These are phyloP conservation scores for Marmota monax DNA, from an alignment of 2,113 vertebrate species.

Conservation along the genomic window DNA sequence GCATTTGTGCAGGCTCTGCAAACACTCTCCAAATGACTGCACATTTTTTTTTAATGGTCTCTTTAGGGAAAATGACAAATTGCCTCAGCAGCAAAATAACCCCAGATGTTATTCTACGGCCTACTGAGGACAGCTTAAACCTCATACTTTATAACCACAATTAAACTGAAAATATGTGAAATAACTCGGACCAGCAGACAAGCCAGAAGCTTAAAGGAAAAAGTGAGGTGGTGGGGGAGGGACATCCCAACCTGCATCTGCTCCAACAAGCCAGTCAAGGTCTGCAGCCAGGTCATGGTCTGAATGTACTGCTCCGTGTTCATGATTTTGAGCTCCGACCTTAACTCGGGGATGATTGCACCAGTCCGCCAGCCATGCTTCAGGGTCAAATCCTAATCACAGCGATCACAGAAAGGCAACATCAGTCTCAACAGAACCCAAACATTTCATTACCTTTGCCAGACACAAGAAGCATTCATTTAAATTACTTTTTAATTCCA, in stretches of 20 bases:
- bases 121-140: neutral
- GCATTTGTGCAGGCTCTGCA: neutral
- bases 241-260: slow-evolving; percentile 95
- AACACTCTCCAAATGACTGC: neutral
- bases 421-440: slow-evolving; percentile 22
- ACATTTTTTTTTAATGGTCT: neutral
- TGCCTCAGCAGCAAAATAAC: neutral
- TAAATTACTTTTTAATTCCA: slow-evolving; percentile 49
- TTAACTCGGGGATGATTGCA: slow-evolving; percentile 97
- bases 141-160: neutral
- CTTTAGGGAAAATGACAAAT: neutral
- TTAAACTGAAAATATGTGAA: neutral
- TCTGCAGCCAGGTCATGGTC: slow-evolving; percentile 96
- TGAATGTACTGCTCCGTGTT: slow-evolving; percentile 95
- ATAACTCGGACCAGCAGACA: neutral
- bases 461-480: neutral
- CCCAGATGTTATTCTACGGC: neutral
- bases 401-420: slow-evolving; percentile 61
- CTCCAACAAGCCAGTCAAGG: slow-evolving; percentile 95
- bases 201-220: neutral
- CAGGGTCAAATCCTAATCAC: slow-evolving; percentile 95
- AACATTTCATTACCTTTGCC: slow-evolving; percentile 1
- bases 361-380: slow-evolving; percentile 99
- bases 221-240: neutral
- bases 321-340: slow-evolving; percentile 98